phyloP scores from a whole-genome alignment of 2,888 invertebrate species.

The Dorcus parallelipipedus region DNA sequence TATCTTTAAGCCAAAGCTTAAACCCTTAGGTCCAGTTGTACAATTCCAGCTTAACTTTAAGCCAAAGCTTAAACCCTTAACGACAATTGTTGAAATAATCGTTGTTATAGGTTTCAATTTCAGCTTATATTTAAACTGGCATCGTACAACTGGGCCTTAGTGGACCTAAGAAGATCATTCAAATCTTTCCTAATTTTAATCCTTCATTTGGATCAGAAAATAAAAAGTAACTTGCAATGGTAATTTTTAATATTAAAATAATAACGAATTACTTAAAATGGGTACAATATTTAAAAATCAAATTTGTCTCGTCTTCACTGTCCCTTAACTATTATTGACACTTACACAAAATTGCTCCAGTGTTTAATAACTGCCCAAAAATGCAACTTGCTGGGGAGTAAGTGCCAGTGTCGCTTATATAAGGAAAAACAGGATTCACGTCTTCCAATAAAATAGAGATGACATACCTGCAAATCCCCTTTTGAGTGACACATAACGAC shows the following conservation, averaged over 20 bases:
- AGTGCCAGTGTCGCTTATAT: constrained; percentile 68
- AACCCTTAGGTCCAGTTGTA: too few relatives aligned
- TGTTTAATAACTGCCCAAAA: constrained; percentile 67
- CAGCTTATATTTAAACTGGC: too few relatives aligned
- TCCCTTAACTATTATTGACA: not conserved
- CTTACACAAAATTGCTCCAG: constrained; percentile 40
- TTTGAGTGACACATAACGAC: not conserved
- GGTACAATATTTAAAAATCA: not conserved
- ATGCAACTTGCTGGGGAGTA: constrained; percentile 70
- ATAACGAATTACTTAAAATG: not conserved
- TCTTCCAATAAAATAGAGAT: constrained; percentile 60
- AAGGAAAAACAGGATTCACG: constrained; percentile 63
- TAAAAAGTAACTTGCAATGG: too few relatives aligned
- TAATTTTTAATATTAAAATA: not conserved
- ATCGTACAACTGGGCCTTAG: too few relatives aligned
- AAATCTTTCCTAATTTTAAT: too few relatives aligned
- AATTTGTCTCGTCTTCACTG: not conserved
- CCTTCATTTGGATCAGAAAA: not conserved
- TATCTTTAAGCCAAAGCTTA: too few relatives aligned
- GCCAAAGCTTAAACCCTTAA: too few relatives aligned
- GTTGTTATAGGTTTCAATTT: too few relatives aligned
- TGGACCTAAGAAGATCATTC: too few relatives aligned
- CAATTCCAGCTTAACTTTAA: too few relatives aligned
- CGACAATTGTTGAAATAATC: too few relatives aligned
- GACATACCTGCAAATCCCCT: constrained; percentile 51